Base-by-base conservation (phyloP, 2,888 invertebrate genomes). In the Cerastoderma edule region DNA sequence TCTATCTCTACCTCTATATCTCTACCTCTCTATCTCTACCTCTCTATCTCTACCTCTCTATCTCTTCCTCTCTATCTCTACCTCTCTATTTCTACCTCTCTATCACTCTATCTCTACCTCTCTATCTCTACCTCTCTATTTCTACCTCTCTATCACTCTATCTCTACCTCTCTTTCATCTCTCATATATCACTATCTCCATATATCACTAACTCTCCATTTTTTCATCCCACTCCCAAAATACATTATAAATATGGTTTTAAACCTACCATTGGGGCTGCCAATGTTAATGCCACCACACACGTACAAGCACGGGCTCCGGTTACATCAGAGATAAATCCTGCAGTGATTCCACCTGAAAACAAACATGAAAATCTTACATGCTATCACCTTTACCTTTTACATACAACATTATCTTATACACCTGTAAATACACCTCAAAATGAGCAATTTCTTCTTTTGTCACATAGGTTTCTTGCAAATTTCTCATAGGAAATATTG, bases 241-340 rank as follows among this genome's bases (percentile, higher is more conserved):
- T 44, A 13, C 39, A 10, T 39, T 39, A 39, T 13, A 8, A 39
- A 39, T 39, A n/a, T 54, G 13, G 16, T 28, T 54, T 6, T 22
- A 24, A 22, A 84, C 88, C 74, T 93, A 98, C 97, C 94, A 96
- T 94, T 27, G 98, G 98, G 66, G 96, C 96, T 27, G 97, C 96
- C 1, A 96, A 89, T 19, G 95, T 90, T 72, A 98, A 94, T 96
- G 98, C 97, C 0, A 94, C 94, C 16, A 95, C 94, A 91, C 98
- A 99, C 0, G 97, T 97, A n/a, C 95, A 93, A 0, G 97, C 99
- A 78, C 97, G 96, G 94, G 96, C 96, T 39, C 96, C 96, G 28
- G 94, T 95, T 84, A 95, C 94, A 94, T 99, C 99, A 2, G 97
- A 96, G 19, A 98, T 92, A 53, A 96, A 93, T 0, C 99, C 99